These are phyloP conservation scores for Limonius californicus DNA, from an alignment of 1,140 invertebrate genomes.

Conservation along the genomic window DNA sequence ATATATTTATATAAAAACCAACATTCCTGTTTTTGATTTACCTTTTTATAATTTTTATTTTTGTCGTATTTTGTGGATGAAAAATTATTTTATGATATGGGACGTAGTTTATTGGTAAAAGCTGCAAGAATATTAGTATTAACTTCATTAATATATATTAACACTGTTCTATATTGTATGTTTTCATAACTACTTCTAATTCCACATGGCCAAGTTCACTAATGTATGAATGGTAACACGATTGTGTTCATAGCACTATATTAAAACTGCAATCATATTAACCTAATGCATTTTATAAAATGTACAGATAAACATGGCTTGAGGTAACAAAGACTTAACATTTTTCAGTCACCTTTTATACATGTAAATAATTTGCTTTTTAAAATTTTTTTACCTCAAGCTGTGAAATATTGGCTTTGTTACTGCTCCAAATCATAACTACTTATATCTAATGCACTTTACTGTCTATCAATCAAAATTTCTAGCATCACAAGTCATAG, in stretches of 20 bases:
- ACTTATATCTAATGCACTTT: background rate
- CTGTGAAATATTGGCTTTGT: conserved; percentile 17
- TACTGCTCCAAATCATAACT: conserved; percentile 20
- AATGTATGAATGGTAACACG: conserved; percentile 27
- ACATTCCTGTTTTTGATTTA: conserved; percentile 12
- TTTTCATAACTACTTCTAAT: conserved; percentile 37
- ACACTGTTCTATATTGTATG: conserved; percentile 24
- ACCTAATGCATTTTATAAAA: conserved; percentile 22
- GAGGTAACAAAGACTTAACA: conserved; percentile 20
- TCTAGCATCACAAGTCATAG: background rate
- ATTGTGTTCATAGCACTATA: conserved; percentile 28
- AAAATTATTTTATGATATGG: background rate
- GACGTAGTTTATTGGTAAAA: background rate
- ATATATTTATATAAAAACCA: conserved; percentile 46
- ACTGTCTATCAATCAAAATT: background rate
- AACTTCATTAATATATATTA: conserved; percentile 24
- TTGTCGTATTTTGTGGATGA: background rate
- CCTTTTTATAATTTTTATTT: conserved; percentile 5
- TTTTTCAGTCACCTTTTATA: too few relatives aligned
- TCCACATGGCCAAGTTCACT: conserved; percentile 45
- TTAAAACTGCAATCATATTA: conserved; percentile 30
- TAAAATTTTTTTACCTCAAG: background rate
- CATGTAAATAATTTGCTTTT: conserved; percentile 3
- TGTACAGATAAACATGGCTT: background rate
- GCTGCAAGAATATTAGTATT: background rate